Evolutionary conservation across 1,140 invertebrate species (phyloP).

Genomic region (Calosoma granatense): DNA sequence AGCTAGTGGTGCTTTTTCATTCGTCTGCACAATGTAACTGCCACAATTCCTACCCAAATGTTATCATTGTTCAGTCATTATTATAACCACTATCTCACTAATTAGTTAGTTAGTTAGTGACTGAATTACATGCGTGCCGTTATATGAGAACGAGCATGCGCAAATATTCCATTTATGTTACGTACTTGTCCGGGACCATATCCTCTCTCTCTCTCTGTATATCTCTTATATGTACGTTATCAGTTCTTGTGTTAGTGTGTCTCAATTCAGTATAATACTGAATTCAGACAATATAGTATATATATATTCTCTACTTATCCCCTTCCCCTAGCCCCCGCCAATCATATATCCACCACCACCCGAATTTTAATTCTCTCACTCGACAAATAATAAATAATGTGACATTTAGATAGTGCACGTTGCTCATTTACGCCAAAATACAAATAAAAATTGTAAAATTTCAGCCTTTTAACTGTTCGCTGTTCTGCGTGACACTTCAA

Average conservation of each 20-base stretch:
- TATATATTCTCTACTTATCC: too few relatives aligned
- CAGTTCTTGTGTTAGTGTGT: too few relatives aligned
- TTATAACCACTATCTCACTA: not conserved
- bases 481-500: not conserved
- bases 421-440: not conserved
- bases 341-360: too few relatives aligned
- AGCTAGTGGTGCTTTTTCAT: not conserved
- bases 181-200: not conserved
- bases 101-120: not conserved
- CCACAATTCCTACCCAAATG: not conserved
- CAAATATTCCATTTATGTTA: not conserved
- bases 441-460: not conserved
- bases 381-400: not conserved
- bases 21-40: not conserved
- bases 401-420: not conserved
- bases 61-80: not conserved
- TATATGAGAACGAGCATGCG: too few relatives aligned
- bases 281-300: too few relatives aligned
- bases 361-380: too few relatives aligned
- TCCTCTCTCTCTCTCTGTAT: too few relatives aligned
- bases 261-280: too few relatives aligned
- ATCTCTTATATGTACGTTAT: too few relatives aligned
- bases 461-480: not conserved
- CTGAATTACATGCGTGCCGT: too few relatives aligned
- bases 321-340: too few relatives aligned